Evolutionary conservation across 2,888 invertebrate genomes (phyloP).

Genomic region (Acleris emargana): DNA sequence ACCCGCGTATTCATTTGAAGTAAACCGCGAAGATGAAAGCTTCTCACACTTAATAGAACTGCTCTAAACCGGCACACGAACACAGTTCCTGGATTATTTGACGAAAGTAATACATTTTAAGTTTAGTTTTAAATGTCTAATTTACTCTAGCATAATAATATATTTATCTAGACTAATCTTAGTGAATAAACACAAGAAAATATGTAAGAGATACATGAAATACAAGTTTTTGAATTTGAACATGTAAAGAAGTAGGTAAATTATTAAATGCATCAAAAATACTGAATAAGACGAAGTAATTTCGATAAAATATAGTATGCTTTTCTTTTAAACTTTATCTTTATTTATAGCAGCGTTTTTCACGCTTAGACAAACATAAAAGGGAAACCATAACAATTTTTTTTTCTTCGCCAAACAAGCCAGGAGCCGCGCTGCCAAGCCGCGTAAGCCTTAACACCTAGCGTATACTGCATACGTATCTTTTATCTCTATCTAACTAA

Average conservation of each 20-base stretch:
- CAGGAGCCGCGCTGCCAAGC: conserved; percentile 10
- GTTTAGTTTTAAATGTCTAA: too few species aligned
- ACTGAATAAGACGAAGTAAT: too few species aligned
- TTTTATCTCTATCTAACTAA: conserved; percentile 66
- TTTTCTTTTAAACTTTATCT: not conserved
- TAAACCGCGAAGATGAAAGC: conserved; percentile 28
- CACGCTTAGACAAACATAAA: not conserved
- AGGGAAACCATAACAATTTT: not conserved
- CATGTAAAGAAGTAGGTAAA: too few species aligned
- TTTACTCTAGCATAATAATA: too few species aligned
- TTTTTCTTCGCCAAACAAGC: conserved; percentile 6
- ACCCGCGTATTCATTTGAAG: conserved; percentile 14
- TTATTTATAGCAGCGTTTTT: not conserved
- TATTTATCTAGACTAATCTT: too few species aligned
- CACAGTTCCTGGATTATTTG: conserved; percentile 2
- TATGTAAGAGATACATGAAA: too few species aligned
- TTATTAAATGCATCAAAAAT: too few species aligned
- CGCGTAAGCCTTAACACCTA: conserved; percentile 58
- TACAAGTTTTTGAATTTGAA: too few species aligned
- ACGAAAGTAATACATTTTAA: conserved; percentile 1
- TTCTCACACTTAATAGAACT: conserved; percentile 28
- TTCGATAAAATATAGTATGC: too few species aligned
- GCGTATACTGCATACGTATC: conserved; percentile 82
- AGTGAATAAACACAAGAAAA: too few species aligned
- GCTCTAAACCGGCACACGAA: conserved; percentile 26